Percentiles rank a stretch among this genome's conserved stretches.
phyloP scores from a whole-genome alignment of 2,797 vertebrate genomes.

The Rhynchonycteris naso region DNA sequence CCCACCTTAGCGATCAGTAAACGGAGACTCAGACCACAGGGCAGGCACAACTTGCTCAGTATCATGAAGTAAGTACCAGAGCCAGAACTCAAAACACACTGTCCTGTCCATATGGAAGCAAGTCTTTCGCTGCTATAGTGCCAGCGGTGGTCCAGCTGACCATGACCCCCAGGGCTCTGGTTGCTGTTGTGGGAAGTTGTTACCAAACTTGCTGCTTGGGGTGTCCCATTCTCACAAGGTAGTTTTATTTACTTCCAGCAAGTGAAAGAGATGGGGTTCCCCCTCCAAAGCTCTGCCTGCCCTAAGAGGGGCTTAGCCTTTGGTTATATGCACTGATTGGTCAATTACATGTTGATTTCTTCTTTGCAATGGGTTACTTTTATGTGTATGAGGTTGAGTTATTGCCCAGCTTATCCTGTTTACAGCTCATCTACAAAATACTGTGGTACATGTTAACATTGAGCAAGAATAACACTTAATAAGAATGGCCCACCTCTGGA shows the following conservation, averaged over 20 bases:
- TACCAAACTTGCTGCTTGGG: not conserved
- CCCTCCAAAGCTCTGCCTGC: not conserved
- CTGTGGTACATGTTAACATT: not conserved
- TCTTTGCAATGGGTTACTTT: not conserved
- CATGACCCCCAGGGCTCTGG: not conserved
- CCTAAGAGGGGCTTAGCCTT: not conserved
- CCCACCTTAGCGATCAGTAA: not conserved
- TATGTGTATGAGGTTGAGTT: not conserved
- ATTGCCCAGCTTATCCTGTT: not conserved
- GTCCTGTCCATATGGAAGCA: not conserved
- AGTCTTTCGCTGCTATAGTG: accelerated
- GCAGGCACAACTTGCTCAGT: not conserved
- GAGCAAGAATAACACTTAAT: not conserved
- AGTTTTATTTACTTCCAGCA: not conserved
- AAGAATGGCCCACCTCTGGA: not conserved
- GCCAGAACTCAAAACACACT: not conserved
- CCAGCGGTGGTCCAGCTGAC: not conserved
- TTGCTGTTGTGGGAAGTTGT: no score
- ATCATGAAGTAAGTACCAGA: not conserved
- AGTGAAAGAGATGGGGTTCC: not conserved
- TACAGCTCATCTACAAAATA: not conserved
- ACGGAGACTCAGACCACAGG: not conserved
- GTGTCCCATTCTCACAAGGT: no score
- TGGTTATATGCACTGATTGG: not conserved
- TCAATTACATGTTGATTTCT: not conserved